Conservation (phyloP, 2,888 invertebrate species). For the Campopleginae sp. region DNA sequence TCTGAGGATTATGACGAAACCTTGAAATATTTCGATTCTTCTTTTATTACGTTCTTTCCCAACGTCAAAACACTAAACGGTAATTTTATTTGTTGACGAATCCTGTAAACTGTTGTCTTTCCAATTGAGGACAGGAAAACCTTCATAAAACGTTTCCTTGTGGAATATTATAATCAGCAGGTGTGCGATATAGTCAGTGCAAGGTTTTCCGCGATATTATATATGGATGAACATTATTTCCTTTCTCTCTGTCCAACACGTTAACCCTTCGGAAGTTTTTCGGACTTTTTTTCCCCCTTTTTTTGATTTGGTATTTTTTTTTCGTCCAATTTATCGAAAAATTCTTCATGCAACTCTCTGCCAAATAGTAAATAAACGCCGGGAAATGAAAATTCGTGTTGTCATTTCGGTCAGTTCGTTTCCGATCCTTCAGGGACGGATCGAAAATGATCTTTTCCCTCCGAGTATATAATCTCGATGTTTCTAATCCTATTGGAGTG, state of each 20-base stretch:
- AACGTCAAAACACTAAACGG: neutral
- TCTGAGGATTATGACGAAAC: neutral
- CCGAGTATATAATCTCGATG: neutral
- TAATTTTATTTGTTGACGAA: neutral
- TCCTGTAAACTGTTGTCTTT: neutral
- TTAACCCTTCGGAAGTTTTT: neutral
- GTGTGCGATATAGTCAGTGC: neutral
- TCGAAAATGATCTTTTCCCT: neutral
- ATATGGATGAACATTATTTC: neutral
- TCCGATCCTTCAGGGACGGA: neutral
- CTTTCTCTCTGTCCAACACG: neutral
- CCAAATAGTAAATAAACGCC: neutral
- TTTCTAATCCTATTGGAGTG: conserved; percentile 14
- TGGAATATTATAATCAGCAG: neutral
- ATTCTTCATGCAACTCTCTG: neutral
- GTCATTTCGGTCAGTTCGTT: conserved; percentile 6
- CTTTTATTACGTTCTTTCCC: neutral
- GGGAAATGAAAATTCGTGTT: neutral
- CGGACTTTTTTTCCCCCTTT: neutral
- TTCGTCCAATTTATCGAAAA: neutral
- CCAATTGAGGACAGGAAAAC: neutral
- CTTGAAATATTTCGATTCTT: neutral
- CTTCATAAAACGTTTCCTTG: neutral
- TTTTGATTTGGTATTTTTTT: neutral
- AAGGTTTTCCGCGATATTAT: neutral